Evolutionary conservation across 2,797 vertebrate genomes (phyloP).

Genomic region (Rallus crepitans): DNA sequence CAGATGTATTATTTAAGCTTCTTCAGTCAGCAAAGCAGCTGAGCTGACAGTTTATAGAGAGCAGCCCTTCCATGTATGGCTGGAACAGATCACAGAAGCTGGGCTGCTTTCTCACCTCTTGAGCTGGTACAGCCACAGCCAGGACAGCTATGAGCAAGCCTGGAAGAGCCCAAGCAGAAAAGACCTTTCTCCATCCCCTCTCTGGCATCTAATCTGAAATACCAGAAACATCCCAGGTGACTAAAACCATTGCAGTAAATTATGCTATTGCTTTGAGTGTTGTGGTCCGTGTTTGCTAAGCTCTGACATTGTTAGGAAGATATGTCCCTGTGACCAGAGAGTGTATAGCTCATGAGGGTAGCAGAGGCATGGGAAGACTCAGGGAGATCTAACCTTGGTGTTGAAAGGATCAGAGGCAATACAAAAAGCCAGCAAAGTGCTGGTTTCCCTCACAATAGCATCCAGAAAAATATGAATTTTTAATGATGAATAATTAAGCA

Average conservation of each 20-base stretch:
- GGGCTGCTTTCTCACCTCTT: neutral
- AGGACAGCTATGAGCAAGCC: neutral
- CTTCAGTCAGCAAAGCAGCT: neutral
- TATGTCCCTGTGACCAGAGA: neutral
- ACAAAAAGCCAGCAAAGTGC: neutral
- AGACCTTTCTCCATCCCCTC: neutral
- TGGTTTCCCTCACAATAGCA: neutral
- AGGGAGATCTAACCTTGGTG: neutral
- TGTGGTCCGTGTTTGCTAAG: neutral
- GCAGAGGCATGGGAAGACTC: neutral
- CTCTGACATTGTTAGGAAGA: neutral
- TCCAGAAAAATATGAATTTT: neutral
- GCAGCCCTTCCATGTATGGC: neutral
- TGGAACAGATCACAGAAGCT: neutral
- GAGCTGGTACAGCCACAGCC: neutral
- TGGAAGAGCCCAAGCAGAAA: neutral
- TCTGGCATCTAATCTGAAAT: neutral
- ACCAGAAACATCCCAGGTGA: neutral
- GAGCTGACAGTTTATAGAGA: neutral
- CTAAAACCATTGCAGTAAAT: neutral
- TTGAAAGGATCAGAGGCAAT: neutral
- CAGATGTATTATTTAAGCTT: rapidly evolving
- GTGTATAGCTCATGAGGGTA: rapidly evolving
- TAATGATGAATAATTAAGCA: slow-evolving; percentile 14
- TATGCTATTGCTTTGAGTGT: too few relatives aligned